Percentiles rank a stretch among this genome's conserved stretches.
These are phyloP conservation scores for Paradisaea rubra DNA, from an alignment of 2,113 vertebrate genomes.

Conservation along the genomic window DNA sequence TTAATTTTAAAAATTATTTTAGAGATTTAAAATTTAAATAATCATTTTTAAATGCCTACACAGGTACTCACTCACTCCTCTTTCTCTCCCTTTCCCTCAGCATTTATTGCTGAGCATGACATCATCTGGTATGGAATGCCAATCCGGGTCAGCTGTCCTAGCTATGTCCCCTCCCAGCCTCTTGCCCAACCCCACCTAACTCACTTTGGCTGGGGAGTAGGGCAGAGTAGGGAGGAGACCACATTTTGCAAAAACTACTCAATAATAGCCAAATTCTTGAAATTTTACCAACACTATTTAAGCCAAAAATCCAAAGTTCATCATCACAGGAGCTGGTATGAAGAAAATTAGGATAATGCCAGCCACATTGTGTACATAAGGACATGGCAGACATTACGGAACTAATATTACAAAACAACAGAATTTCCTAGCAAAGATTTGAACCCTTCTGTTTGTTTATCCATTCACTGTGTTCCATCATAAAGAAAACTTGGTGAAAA, in stretches of 20 bases:
- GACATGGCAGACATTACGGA: not conserved
- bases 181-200: not conserved
- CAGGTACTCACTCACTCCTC: not conserved
- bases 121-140: not conserved
- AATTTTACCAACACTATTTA: not conserved
- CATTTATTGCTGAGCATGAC: not conserved
- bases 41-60: not conserved
- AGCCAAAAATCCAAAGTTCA: not conserved
- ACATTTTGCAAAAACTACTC: not conserved
- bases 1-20: not conserved
- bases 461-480: not conserved
- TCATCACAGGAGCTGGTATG: not conserved
- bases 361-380: fast-evolving
- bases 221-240: not conserved
- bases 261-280: not conserved
- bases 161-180: not conserved
- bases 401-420: not conserved
- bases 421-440: not conserved
- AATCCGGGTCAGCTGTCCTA: not conserved
- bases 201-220: fast-evolving
- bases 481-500: not conserved
- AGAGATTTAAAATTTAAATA: not conserved
- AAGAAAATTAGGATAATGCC: not conserved
- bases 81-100: not conserved
- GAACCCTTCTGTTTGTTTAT: not conserved